These are phyloP conservation scores for Protobothrops mucrosquamatus DNA, from an alignment of 2,113 vertebrate species.

Conservation along the genomic window DNA sequence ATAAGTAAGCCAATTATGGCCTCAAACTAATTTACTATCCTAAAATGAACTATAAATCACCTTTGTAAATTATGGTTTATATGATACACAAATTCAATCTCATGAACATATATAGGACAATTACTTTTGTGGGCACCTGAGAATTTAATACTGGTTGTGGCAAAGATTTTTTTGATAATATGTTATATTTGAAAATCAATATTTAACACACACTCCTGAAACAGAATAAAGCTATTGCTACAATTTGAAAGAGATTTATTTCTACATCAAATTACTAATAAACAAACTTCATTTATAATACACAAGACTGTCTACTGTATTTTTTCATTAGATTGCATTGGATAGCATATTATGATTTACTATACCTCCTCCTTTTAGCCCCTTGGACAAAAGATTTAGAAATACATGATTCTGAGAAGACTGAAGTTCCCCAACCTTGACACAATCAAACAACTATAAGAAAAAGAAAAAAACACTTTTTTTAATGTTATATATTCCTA, in stretches of 20 bases:
- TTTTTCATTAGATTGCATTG: background rate
- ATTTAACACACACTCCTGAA: background rate
- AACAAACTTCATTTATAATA: background rate
- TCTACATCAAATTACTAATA: background rate
- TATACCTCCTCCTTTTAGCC: slow-evolving; percentile 92
- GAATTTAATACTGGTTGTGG: background rate
- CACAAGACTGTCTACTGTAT: background rate
- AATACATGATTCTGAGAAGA: slow-evolving; percentile 76
- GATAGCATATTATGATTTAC: slow-evolving; percentile 27
- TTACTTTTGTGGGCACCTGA: background rate
- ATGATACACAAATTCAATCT: background rate
- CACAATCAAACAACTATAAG: slow-evolving; percentile 75
- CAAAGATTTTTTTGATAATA: background rate
- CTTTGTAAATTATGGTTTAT: background rate
- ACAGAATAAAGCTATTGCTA: background rate
- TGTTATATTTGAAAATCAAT: background rate
- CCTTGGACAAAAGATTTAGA: slow-evolving; percentile 84
- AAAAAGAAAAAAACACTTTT: slow-evolving; percentile 43
- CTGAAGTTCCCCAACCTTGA: slow-evolving; percentile 77
- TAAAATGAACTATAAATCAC: background rate
- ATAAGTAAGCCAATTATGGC: background rate
- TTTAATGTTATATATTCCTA: slow-evolving; percentile 20
- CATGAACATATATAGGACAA: background rate
- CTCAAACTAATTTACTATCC: background rate
- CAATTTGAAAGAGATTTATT: background rate